Base-by-base conservation (phyloP, 2,888 invertebrate genomes). In the Polydrusus tereticollis region DNA sequence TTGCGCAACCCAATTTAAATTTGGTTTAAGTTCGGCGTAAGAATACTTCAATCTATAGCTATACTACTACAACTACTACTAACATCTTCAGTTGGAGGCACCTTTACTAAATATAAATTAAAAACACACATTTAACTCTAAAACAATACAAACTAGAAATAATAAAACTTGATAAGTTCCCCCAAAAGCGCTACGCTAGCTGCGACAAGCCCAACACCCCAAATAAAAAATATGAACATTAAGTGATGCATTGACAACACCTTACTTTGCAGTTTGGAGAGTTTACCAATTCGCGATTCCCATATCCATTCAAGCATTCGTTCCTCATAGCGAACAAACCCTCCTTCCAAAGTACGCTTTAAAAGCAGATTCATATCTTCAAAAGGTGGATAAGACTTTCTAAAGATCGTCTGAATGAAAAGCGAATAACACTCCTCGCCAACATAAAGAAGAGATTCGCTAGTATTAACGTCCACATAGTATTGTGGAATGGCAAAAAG, bases 361-460 rank as follows among this genome's bases (percentile, higher is more conserved):
- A 65, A n/a, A n/a, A 41, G 23, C 1, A 14, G 3, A 18, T 57
- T 43, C 3, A 55, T 41, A 16, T 55, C 65, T 4, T 65, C 16
- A 26, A 65, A 65, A 38, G 57, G 47, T 1, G 65, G 41, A 18
- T 23, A 52, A 18, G 14, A 41, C 23, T 55, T 65, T 29, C 26
- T 36, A 18, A 65, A 55, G 43, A 55, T 23, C 29, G 43, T 65
- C 5, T 65, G 55, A 16, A 41, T 36, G 0, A 21, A 43, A 12
- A 55, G 8, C 12, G 12, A 1, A 5, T 18, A 41, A 3, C 41
- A 41, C 8, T 16, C 26, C 12, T 16, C 26, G 1, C 55, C 65
- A 12, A 65, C 26, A 16, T 26, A 16, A 16, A 65, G 18, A 6
- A 57, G 18, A 7, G 43, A 18, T 7, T 65, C 41, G 14, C 16